Conservation (phyloP, 2,888 invertebrate species). For the Sycophila texana region DNA sequence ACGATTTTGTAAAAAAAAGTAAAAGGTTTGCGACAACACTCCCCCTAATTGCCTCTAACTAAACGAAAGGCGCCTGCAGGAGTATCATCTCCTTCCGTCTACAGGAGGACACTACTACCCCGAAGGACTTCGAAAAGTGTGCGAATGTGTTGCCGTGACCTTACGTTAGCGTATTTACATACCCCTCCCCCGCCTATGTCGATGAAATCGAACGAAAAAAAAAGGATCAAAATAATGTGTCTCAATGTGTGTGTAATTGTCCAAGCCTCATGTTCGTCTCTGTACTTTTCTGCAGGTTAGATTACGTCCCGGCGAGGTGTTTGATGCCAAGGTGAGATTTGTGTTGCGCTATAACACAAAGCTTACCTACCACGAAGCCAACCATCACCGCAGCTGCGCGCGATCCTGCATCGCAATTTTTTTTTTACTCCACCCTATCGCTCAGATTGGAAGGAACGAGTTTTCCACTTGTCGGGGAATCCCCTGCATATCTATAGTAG, state of each 20-base stretch:
- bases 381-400: conserved; percentile 43
- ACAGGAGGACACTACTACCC: no score
- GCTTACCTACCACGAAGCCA: conserved; percentile 72
- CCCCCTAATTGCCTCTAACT: no score
- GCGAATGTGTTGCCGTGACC: no score
- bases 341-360: conserved; percentile 78
- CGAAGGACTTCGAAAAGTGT: no score
- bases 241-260: conserved; percentile 48
- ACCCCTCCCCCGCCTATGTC: no score
- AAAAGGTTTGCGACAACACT: no score
- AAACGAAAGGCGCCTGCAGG: no score
- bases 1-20: no score
- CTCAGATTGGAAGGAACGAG: conserved; percentile 6
- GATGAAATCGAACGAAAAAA: no score
- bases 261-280: conserved; percentile 62
- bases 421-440: neutral
- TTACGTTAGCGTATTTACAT: no score
- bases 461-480: neutral
- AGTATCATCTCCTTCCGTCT: no score
- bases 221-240: conserved; percentile 32
- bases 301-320: conserved; percentile 88
- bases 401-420: conserved; percentile 51
- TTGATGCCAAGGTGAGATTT: conserved; percentile 86
- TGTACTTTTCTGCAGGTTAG: conserved; percentile 80
- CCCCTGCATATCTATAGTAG: neutral